phyloP scores from a whole-genome alignment of 2,888 invertebrate species.

The Scaptomyza parva region DNA sequence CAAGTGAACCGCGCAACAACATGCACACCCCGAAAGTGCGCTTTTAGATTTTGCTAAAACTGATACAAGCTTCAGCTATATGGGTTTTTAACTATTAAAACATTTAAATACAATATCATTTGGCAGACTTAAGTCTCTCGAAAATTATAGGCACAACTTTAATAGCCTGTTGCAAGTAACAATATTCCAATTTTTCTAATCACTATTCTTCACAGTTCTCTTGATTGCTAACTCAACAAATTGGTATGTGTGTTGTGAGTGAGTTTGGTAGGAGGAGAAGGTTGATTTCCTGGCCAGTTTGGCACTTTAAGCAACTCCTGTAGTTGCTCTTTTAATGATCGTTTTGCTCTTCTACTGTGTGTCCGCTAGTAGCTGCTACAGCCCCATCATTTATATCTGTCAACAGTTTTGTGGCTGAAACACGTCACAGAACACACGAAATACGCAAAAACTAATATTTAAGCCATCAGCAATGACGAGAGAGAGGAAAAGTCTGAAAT shows the following conservation, averaged over 20 bases:
- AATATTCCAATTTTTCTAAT: background rate
- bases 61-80: background rate
- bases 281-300: constrained; percentile 29
- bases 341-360: constrained; percentile 19
- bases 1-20: constrained; percentile 22
- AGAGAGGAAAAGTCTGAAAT: constrained; percentile 8
- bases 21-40: constrained; percentile 6
- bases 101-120: too few species aligned
- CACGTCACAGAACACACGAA: constrained; percentile 37
- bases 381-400: constrained; percentile 79
- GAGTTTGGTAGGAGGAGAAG: background rate
- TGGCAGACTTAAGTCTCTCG: background rate
- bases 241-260: constrained; percentile 19
- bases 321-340: constrained; percentile 30
- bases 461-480: constrained; percentile 72
- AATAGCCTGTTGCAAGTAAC: background rate
- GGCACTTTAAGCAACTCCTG: constrained; percentile 43
- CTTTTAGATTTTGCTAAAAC: constrained; percentile 5
- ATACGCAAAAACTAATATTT: constrained; percentile 70
- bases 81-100: too few species aligned
- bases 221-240: constrained; percentile 17
- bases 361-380: constrained; percentile 34
- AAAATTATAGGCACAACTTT: background rate
- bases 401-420: constrained; percentile 75
- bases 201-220: constrained; percentile 12